A percentile compares a stretch with the other conserved stretches of the same genome.
These are phyloP conservation scores for Forficula auricularia DNA, from an alignment of 1,140 invertebrate species.

Conservation along the genomic window DNA sequence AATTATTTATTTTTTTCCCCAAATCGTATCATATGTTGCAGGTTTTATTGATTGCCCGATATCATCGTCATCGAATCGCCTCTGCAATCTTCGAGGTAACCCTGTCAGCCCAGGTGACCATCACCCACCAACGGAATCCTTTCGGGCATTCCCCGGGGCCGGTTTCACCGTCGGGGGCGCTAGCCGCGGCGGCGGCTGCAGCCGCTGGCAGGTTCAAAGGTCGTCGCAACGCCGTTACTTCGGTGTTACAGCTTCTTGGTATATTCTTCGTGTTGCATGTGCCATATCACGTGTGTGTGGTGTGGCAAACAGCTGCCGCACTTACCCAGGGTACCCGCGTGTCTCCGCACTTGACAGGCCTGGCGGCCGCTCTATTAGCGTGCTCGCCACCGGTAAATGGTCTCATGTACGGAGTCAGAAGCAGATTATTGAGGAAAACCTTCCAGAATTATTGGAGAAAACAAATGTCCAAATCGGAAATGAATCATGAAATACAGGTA, in stretches of 20 bases:
- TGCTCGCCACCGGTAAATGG: conserved; percentile 53
- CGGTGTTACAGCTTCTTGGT: conserved; percentile 50
- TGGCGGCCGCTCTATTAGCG: conserved; percentile 39
- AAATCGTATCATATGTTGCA: conserved; percentile 19
- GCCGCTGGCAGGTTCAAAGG: conserved; percentile 36
- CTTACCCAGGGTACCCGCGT: conserved; percentile 14
- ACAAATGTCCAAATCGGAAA: conserved; percentile 56
- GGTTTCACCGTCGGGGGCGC: conserved; percentile 24
- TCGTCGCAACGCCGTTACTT: conserved; percentile 40
- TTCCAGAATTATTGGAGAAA: conserved; percentile 65
- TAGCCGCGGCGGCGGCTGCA: conserved; percentile 28
- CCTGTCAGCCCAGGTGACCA: conserved; percentile 61
- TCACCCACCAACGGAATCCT: conserved; percentile 61
- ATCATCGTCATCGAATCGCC: conserved; percentile 64
- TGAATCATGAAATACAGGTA: conserved; percentile 37
- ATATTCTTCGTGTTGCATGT: conserved; percentile 52
- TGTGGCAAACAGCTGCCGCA: conserved; percentile 39
- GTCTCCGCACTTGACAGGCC: conserved; percentile 33
- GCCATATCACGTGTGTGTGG: conserved; percentile 50
- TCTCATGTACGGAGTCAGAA: conserved; percentile 58
- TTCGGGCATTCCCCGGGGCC: conserved; percentile 28
- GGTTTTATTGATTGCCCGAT: conserved; percentile 58
- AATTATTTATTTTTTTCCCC: too few relatives aligned
- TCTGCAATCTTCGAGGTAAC: conserved; percentile 71
- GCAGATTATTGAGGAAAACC: conserved; percentile 44